Conservation (phyloP, 2,113 vertebrate genomes). For the Merops nubicus region DNA sequence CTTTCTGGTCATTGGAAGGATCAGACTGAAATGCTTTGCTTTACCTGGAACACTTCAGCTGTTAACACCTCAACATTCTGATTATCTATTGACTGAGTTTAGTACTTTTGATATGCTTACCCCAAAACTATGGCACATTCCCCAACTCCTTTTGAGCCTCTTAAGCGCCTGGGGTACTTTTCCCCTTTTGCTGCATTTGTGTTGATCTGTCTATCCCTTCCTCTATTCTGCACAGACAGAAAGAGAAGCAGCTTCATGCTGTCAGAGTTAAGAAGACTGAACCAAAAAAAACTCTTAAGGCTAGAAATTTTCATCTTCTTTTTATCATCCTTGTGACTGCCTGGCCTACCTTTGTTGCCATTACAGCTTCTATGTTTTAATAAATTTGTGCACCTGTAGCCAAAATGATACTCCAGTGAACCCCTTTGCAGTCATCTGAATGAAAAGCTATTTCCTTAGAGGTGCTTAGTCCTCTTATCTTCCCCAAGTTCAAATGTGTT, state of each 20-base stretch:
- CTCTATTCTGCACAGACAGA: not conserved
- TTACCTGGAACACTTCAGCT: not conserved
- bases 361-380: not conserved
- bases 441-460: not conserved
- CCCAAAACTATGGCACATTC: not conserved
- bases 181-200: rapidly evolving
- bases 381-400: not conserved
- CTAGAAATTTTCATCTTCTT: not conserved
- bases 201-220: not conserved
- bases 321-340: not conserved
- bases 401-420: not conserved
- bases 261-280: not conserved
- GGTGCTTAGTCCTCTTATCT: not conserved
- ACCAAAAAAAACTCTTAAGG: not conserved
- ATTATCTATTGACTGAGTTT: not conserved
- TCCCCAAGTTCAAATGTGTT: rapidly evolving
- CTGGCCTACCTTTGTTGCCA: not conserved
- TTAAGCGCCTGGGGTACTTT: not conserved
- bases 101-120: not conserved
- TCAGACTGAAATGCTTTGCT: not conserved
- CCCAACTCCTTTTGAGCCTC: not conserved
- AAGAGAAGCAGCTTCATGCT: not conserved
- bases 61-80: not conserved
- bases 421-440: not conserved
- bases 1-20: not conserved